Evolutionary conservation across 2,888 invertebrate genomes (phyloP), one percentile per base, ranked within the genome.

Genomic region (Eurois occulta): DNA sequence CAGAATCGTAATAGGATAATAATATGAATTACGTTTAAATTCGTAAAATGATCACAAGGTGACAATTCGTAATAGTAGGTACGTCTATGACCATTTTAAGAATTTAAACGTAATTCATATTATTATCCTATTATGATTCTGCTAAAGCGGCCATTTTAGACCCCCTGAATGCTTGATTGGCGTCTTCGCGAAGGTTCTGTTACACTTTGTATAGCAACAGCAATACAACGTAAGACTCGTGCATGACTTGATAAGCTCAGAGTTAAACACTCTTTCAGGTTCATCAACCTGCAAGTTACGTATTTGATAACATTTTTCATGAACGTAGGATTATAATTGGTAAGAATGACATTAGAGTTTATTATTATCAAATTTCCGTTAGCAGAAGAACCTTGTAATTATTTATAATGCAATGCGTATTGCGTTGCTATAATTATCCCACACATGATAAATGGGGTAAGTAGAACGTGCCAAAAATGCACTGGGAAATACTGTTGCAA

Each of bases 341-440:
- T 35, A 18, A 18, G n/a, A 62, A 52, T 48, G 5, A n/a, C 48
- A 68, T 32, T n/a, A 32, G 32, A 48, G 21, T 18, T 28, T 43
- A 52, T 62, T 41, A 70, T 24, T 43, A 43, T 35, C 28, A 46
- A 24, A 62, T 38, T n/a, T 46, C 46, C 0, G 32, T 18, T 55
- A 16, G 52, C 38, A 43, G 18, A 65, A 32, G 28, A 48, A 35
- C 73, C 35, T 80, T 32, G 24, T 38, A 43, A 18, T n/a, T 78
- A 80, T 78, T 73, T 66, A 52, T 66, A 78, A 35, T 18, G n/a
- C 32, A 35, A 38, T 72, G 32, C 28, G 18, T 24, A 35, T 32
- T 72, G 32, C 28, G 18, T 24, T 66, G 28, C 58, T 80, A 78
- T 66, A 65, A 60, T 66, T 66, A 78, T 24, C 58, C 35, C n/a